Base-by-base conservation (phyloP, 2,888 invertebrate genomes). In the Pachycephus smyrnensis region DNA sequence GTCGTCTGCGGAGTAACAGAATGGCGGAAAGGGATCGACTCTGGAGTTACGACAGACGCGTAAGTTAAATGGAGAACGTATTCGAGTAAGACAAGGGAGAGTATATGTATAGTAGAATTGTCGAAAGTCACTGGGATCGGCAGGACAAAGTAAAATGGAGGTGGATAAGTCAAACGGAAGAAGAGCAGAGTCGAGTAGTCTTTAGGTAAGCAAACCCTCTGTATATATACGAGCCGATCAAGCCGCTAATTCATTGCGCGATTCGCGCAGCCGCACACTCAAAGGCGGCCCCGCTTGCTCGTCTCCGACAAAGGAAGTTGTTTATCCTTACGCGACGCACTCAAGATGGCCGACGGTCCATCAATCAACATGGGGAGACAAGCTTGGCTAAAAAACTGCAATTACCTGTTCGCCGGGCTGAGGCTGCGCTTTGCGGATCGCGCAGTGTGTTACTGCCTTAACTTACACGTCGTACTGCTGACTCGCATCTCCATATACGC, bases 271-370 rank as follows among this genome's bases (percentile, higher is more conserved):
- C 55, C 23, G 76, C 79, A 71, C 76, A 73, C 81, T 84, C 84
- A 85, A 85, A 85, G 85, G 82, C 79, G 78, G 80, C 75, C 79
- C 81, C 80, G 79, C 81, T 80, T 74, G 74, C 76, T 78, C 79
- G 78, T 81, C 78, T 80, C 85, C 84, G 85, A 85, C 85, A 85
- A 85, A 85, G 84, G 84, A 84, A 84, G 84, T 85, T 85, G 85
- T 84, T 85, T 85, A 85, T 85, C 84, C 85, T 85, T 85, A 85
- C 84, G 80, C 81, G 84, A 85, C 78, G 84, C 80, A 75, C 82
- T 79, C 82, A 83, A 82, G 82, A 84, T 84, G 84, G 84, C 80
- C 77, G 80, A 81, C 80, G 84, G 79, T 85, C 84, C 82, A 84
- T 85, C 85, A 85, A 84, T 85, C 85, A 85, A 79, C 76, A 69